A percentile compares a stretch with the other conserved stretches of the same genome.
These are phyloP conservation scores for Eumerus sabulonum DNA, from an alignment of 2,888 invertebrate species.

Conservation along the genomic window DNA sequence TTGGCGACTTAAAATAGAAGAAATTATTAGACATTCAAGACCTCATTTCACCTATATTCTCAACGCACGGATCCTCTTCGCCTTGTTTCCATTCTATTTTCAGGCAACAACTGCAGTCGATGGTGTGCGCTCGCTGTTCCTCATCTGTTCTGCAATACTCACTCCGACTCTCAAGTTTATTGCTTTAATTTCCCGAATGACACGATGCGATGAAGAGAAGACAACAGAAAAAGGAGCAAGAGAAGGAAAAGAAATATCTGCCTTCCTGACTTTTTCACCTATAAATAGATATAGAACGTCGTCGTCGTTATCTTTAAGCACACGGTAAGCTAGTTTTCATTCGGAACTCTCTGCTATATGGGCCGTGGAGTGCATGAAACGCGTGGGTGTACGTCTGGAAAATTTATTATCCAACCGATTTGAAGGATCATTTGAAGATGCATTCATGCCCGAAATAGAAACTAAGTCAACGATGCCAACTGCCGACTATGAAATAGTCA, in stretches of 20 bases:
- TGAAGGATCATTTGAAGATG: constrained; percentile 61
- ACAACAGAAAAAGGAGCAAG: not conserved
- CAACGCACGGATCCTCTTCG: constrained; percentile 11
- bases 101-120: constrained; percentile 34
- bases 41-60: constrained; percentile 46
- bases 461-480: constrained; percentile 57
- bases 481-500: constrained; percentile 56
- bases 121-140: not conserved
- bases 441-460: constrained; percentile 68
- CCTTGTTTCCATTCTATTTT: constrained; percentile 38
- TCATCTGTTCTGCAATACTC: constrained; percentile 54
- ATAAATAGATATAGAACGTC: constrained; percentile 45
- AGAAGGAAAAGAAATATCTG: not conserved
- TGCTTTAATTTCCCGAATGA: constrained; percentile 56
- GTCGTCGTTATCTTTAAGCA: constrained; percentile 43
- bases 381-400: constrained; percentile 25
- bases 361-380: not conserved
- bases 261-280: constrained; percentile 32
- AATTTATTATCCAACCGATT: constrained; percentile 58
- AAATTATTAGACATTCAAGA: constrained; percentile 24
- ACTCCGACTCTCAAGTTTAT: constrained; percentile 56
- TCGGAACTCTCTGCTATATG: not conserved
- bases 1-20: constrained; percentile 41
- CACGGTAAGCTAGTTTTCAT: constrained; percentile 28
- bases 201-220: constrained; percentile 17